Evolutionary conservation across 2,888 invertebrate genomes (phyloP), one percentile per base, ranked within the genome.

Genomic region (Chydorus sphaericus): DNA sequence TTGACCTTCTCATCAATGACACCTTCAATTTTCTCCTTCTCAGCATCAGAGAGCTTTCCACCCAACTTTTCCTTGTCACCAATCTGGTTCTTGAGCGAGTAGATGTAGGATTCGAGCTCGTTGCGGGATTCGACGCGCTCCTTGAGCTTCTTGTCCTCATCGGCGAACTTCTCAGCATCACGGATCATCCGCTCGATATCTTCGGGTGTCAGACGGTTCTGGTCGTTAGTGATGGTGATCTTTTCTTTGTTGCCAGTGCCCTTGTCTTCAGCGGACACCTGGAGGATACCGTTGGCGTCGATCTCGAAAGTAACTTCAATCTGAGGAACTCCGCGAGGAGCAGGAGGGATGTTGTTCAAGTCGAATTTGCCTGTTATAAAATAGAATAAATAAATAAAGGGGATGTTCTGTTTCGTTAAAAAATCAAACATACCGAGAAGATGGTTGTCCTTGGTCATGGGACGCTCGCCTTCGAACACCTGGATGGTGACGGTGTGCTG

Each of bases 401-500:
- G n/a, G n/a, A n/a, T n/a, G n/a, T n/a, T n/a, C n/a, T n/a, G n/a
- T n/a, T n/a, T n/a, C n/a, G n/a, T n/a, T n/a, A n/a, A n/a, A n/a
- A n/a, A n/a, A n/a, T n/a, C n/a, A n/a, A n/a, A 44, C 23, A 8
- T 44, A 44, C 44, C 98, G 59, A 99, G 78, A 62, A 93, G 77
- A 73, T 99, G 97, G 74, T 99, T 98, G 74, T 98, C 97, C 74
- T 97, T 97, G 62, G 97, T 97, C 97, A 98, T 96, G 28, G 97
- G 94, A 66, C 98, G 84, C 73, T 99, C 98, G 65, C 98, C 97
- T 74, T 99, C 97, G 70, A 90, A 97, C 0, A 94, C 75, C 73
- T 93, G 91, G 69, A 98, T 98, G 62, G 96, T 97, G 54, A 99
- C 97, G 4, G 94, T 94, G 72, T 94, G 92, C 71, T 98, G 98